These are phyloP conservation scores for Cyanoderma ruficeps DNA, from an alignment of 2,113 vertebrate genomes.

Conservation along the genomic window DNA sequence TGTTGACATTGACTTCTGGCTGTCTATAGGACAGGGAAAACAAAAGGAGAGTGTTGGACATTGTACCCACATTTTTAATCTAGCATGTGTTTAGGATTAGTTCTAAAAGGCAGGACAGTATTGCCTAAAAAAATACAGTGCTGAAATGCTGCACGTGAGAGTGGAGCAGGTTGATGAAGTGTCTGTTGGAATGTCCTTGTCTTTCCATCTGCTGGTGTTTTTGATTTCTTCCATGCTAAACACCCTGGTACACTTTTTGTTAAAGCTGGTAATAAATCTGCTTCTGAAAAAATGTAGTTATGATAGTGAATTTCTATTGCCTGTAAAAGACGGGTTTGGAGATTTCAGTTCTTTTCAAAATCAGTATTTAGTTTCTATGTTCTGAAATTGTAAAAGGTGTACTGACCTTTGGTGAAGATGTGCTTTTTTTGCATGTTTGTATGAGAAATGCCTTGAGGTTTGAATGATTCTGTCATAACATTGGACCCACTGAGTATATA, in stretches of 20 bases:
- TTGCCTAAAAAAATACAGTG: neutral
- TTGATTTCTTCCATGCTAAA: neutral
- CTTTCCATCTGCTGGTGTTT: neutral
- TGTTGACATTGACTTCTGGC: slow-evolving; percentile 2
- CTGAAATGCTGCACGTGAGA: neutral
- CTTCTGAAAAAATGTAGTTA: neutral
- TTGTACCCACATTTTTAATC: neutral
- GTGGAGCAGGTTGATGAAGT: neutral
- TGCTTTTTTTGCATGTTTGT: neutral
- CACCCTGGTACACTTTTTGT: neutral
- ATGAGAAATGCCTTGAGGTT: neutral
- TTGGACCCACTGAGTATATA: neutral
- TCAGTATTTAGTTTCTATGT: neutral
- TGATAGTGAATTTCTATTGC: neutral
- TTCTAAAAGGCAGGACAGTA: neutral
- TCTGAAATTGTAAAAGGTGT: neutral
- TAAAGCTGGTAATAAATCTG: neutral
- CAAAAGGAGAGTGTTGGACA: neutral
- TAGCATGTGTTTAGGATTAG: neutral
- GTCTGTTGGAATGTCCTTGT: neutral
- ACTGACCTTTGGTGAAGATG: neutral
- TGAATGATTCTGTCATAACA: neutral
- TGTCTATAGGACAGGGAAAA: neutral
- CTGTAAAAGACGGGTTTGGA: neutral
- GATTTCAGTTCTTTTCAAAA: neutral